These are phyloP conservation scores for Pammene fasciana DNA, from an alignment of 2,888 invertebrate species.

Conservation along the genomic window DNA sequence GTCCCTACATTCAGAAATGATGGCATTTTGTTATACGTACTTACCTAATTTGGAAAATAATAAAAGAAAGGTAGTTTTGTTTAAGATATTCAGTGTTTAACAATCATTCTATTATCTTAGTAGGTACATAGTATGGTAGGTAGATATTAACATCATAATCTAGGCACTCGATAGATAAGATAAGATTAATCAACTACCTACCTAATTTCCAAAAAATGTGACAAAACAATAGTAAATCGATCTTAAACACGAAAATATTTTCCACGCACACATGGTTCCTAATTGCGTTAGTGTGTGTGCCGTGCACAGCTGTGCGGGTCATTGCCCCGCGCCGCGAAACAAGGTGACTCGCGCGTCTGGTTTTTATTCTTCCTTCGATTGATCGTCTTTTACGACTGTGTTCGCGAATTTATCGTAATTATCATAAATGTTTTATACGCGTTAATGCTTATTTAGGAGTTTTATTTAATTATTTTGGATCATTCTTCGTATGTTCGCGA, in stretches of 20 bases:
- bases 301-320: constrained; percentile 74
- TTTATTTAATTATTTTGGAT: neutral
- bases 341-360: constrained; percentile 70
- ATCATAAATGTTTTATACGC: constrained; percentile 41
- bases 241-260: constrained; percentile 35
- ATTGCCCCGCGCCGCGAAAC: constrained; percentile 72
- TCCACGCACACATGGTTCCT: constrained; percentile 43
- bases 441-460: neutral
- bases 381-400: constrained; percentile 51
- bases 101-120: too few relatives aligned
- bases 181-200: constrained; percentile 10
- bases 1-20: too few relatives aligned
- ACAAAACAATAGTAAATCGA: neutral
- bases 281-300: constrained; percentile 62
- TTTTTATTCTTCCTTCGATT: constrained; percentile 64
- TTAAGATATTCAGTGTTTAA: too few relatives aligned
- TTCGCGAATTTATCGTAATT: constrained; percentile 51
- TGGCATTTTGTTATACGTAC: too few relatives aligned
- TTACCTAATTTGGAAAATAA: too few relatives aligned
- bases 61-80: too few relatives aligned
- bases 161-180: neutral
- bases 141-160: neutral
- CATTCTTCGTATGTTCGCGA: neutral
- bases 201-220: constrained; percentile 7
- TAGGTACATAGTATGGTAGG: neutral